phyloP scores from a whole-genome alignment of 2,888 invertebrate genomes.

The Xanthorhoe designata region DNA sequence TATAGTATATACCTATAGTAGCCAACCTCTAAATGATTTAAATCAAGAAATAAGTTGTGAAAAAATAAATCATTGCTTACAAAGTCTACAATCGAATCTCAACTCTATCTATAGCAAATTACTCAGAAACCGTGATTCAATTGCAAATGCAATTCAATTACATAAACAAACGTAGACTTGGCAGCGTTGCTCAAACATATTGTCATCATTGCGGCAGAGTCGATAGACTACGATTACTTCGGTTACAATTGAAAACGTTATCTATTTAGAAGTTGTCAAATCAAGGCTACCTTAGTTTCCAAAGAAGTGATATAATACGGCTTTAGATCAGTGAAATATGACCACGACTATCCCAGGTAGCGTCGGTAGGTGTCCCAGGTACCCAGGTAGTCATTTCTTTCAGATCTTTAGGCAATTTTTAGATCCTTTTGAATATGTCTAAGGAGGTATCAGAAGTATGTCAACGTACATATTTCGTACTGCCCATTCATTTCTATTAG shows the following conservation, averaged over 20 bases:
- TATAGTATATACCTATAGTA: too few species aligned
- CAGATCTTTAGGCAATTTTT: too few species aligned
- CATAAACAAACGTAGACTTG: conserved; percentile 43
- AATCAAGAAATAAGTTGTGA: neutral
- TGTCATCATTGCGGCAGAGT: conserved; percentile 23
- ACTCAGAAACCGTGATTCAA: conserved; percentile 15
- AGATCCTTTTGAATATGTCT: too few species aligned
- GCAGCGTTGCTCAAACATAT: conserved; percentile 45
- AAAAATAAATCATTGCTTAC: neutral
- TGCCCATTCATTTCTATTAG: neutral
- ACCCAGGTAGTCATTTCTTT: too few species aligned
- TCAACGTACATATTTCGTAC: too few species aligned
- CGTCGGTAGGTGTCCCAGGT: too few species aligned
- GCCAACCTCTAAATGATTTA: too few species aligned
- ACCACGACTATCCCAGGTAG: neutral
- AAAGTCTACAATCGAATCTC: neutral
- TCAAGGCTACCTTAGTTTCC: conserved; percentile 10
- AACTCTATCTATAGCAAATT: neutral
- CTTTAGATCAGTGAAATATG: neutral
- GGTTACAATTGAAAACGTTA: conserved; percentile 16
- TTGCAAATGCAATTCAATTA: conserved; percentile 45
- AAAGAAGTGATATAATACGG: neutral
- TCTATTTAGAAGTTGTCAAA: conserved; percentile 21
- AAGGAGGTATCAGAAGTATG: too few species aligned
- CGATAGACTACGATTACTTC: conserved; percentile 11